These are phyloP conservation scores for Caligus rogercresseyi DNA, from an alignment of 1,140 invertebrate genomes.

Conservation along the genomic window DNA sequence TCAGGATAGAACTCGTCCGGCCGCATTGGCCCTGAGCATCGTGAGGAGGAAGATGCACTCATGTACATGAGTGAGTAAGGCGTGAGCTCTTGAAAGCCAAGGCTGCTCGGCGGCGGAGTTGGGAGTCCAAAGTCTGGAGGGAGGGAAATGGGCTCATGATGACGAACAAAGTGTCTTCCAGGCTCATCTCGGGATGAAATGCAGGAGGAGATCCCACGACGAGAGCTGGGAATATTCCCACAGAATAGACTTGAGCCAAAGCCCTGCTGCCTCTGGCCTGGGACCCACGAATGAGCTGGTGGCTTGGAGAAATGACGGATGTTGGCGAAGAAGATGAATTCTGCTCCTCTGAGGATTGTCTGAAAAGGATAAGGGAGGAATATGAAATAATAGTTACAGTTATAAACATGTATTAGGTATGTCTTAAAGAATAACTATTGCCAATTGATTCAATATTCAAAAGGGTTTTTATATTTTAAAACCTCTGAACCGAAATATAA, in stretches of 20 bases:
- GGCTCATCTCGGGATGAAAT: not conserved
- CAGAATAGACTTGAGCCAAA: not conserved
- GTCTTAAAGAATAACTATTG: not conserved
- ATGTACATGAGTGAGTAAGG: not conserved
- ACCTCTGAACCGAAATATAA: too few relatives aligned
- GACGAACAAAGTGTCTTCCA: not conserved
- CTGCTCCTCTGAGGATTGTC: not conserved
- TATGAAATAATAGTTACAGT: not conserved
- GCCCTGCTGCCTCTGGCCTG: not conserved
- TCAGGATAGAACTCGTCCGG: not conserved
- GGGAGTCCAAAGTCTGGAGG: not conserved
- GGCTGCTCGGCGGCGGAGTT: not conserved
- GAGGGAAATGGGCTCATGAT: not conserved
- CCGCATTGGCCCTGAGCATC: not conserved
- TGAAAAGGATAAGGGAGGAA: not conserved
- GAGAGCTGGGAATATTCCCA: not conserved
- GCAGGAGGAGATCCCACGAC: not conserved
- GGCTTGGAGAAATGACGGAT: not conserved
- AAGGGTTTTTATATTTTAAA: not conserved
- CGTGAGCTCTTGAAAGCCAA: not conserved
- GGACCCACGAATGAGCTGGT: not conserved
- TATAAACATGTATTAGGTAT: not conserved
- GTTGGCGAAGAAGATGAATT: not conserved
- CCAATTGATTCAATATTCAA: not conserved
- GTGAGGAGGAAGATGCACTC: not conserved